Evolutionary conservation across 2,888 invertebrate genomes (phyloP), one percentile per base, ranked within the genome.

Genomic region (Allygus modestus): DNA sequence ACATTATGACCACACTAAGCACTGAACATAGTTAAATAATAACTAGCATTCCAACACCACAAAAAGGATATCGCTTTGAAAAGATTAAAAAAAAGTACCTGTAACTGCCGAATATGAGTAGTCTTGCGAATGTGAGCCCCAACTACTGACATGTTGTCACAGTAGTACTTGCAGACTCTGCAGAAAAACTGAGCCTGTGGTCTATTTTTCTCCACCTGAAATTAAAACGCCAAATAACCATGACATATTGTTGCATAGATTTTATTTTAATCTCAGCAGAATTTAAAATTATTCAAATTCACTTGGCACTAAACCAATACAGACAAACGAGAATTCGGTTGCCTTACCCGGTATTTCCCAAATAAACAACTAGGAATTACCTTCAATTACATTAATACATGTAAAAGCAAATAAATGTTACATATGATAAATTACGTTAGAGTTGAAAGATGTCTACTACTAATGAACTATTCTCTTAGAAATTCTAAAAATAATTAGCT

Each of bases 131-230:
- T 82, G 69, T 82, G 82, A n/a, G 33, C 26, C 1, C 28, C 41
- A 15, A 82, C 82, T n/a, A 82, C 82, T 31, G 41, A 20, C 43
- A 82, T 43, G 41, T 41, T 82, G 69, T 82, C 82, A 82, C 82
- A 82, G 31, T 82, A 82, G 65, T 82, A 82, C 2, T 69, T 69
- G 46, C 82, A 82, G 20, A 82, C 61, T 41, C 15, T 65, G 28
- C 82, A 82, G 12, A 65, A 26, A 69, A 82, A 82, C 65, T 82
- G 82, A 17, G 82, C 82, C 23, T 82, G 61, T 1, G 65, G 82
- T 41, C 58, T 65, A 17, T 15, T 20, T 41, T 65, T 58, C 12
- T 82, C 82, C 15, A 82, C 46, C 82, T 82, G 61, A 9, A 54
- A 81, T n/a, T 17, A 17, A n/a, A n/a, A n/a, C n/a, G n/a, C n/a